Evolutionary conservation across 2,797 vertebrate genomes (phyloP).

Genomic region (Anabas testudineus): DNA sequence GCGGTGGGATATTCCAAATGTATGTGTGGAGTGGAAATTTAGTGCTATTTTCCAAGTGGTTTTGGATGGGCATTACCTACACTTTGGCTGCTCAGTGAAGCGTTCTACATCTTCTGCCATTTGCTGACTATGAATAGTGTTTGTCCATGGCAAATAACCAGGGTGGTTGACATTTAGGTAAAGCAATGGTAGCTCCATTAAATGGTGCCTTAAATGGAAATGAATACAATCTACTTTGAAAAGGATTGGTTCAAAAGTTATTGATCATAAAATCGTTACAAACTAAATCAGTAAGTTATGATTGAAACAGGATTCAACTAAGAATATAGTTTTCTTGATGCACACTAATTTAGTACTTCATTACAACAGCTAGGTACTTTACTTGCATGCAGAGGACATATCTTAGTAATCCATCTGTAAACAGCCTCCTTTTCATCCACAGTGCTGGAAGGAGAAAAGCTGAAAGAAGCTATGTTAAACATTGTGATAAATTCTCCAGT

Average conservation of each 20-base stretch:
- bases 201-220: slow-evolving; percentile 9
- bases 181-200: slow-evolving; percentile 12
- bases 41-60: slow-evolving; percentile 74
- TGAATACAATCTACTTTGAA: too few species aligned
- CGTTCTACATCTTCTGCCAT: slow-evolving; percentile 60
- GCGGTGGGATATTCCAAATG: slow-evolving; percentile 20
- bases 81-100: slow-evolving; percentile 70
- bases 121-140: slow-evolving; percentile 55
- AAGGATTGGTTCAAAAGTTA: neutral
- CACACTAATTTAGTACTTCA: neutral
- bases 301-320: neutral
- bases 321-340: neutral
- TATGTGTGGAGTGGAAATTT: slow-evolving; percentile 70
- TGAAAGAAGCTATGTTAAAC: slow-evolving; percentile 3
- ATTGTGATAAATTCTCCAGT: slow-evolving; percentile 6
- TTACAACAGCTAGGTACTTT: slow-evolving; percentile 4
- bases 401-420: slow-evolving; percentile 32
- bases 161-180: slow-evolving; percentile 56
- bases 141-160: slow-evolving; percentile 49
- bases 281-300: neutral
- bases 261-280: neutral
- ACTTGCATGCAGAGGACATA: slow-evolving; percentile 8
- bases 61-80: slow-evolving; percentile 75
- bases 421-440: slow-evolving; percentile 16
- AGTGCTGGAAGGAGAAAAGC: slow-evolving; percentile 3